phyloP scores from a whole-genome alignment of 2,113 vertebrate genomes.

The Centropus bengalensis region DNA sequence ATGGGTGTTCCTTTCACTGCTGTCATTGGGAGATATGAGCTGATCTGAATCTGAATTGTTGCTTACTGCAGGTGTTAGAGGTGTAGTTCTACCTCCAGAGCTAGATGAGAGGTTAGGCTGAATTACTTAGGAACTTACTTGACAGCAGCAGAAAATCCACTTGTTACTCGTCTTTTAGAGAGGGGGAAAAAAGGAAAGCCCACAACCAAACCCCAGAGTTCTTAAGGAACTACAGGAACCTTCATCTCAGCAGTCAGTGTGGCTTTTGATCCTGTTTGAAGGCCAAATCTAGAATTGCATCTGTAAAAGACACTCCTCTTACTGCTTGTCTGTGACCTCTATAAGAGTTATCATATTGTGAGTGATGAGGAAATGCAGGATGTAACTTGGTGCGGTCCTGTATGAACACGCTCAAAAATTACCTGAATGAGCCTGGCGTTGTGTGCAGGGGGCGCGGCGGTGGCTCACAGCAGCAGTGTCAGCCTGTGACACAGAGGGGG shows the following conservation, averaged over 20 bases:
- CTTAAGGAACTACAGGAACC: background rate
- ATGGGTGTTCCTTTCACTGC: background rate
- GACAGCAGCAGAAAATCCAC: background rate
- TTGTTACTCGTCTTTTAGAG: background rate
- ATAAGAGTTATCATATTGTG: background rate
- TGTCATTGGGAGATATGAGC: background rate
- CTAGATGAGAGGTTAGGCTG: background rate
- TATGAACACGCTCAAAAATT: fast-evolving
- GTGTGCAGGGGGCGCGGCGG: background rate
- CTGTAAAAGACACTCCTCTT: background rate
- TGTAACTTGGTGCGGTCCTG: background rate
- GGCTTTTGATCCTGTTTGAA: background rate
- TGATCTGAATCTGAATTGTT: background rate
- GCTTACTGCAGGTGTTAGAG: background rate
- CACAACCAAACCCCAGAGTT: background rate
- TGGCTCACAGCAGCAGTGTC: background rate
- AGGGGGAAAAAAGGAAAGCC: background rate
- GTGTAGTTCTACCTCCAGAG: background rate
- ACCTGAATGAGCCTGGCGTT: background rate
- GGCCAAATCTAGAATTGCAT: background rate
- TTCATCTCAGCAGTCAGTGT: background rate
- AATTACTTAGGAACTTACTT: background rate
- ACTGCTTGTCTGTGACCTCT: background rate
- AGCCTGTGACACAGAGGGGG: background rate
- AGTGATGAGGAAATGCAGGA: background rate